phyloP scores from a whole-genome alignment of 1,140 invertebrate species.

The Agrilus planipennis region DNA sequence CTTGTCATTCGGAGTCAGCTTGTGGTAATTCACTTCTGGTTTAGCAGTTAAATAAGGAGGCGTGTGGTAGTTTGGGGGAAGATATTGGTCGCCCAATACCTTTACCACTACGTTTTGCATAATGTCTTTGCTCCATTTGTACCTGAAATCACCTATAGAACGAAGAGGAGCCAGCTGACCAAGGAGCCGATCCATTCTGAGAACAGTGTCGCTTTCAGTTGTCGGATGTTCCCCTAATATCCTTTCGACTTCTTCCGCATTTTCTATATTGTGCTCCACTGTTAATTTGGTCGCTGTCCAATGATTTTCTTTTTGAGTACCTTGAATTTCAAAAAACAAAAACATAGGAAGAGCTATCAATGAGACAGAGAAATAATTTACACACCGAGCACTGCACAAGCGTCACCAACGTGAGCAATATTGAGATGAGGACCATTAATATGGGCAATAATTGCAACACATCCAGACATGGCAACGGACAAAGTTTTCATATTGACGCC shows the following conservation, averaged over 20 bases:
- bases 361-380: too few species aligned
- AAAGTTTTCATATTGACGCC: slow-evolving; percentile 54
- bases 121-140: slow-evolving; percentile 79
- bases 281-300: slow-evolving; percentile 76
- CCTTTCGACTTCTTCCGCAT: slow-evolving; percentile 69
- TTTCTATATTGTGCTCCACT: slow-evolving; percentile 83
- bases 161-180: slow-evolving; percentile 89
- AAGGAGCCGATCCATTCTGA: slow-evolving; percentile 80
- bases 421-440: slow-evolving; percentile 76
- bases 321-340: too few species aligned
- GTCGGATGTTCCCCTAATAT: slow-evolving; percentile 77
- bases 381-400: slow-evolving; percentile 64
- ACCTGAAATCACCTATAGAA: slow-evolving; percentile 93
- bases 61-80: slow-evolving; percentile 77
- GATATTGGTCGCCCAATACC: slow-evolving; percentile 52
- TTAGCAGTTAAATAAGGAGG: slow-evolving; percentile 91
- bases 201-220: slow-evolving; percentile 70
- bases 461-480: slow-evolving; percentile 71
- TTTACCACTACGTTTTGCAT: slow-evolving; percentile 60
- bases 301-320: slow-evolving; percentile 5
- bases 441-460: slow-evolving; percentile 77
- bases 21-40: slow-evolving; percentile 80
- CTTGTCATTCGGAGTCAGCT: slow-evolving; percentile 73
- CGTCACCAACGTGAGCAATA: slow-evolving; percentile 85
- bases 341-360: too few species aligned